Evolutionary conservation across 2,797 vertebrate genomes (phyloP).

Genomic region (Etheostoma nigrum): DNA sequence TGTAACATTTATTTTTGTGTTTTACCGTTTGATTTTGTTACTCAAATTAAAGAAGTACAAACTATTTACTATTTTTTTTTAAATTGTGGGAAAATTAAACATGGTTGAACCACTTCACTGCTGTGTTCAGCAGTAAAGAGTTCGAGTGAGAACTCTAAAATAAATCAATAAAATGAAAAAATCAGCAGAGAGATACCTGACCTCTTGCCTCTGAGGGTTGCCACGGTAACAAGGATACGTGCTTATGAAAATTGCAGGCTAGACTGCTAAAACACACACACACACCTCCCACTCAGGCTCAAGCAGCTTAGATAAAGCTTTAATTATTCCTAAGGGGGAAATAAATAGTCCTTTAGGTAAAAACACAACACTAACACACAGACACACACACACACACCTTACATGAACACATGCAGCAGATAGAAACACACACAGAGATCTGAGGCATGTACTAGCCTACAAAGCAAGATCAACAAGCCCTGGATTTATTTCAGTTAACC

Average conservation of each 20-base stretch:
- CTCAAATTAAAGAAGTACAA: background rate
- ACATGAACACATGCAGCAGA: too few relatives aligned
- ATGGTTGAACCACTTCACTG: too few relatives aligned
- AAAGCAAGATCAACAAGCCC: too few relatives aligned
- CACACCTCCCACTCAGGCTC: conserved; percentile 26
- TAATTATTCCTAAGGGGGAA: conserved; percentile 27
- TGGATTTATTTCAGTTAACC: too few relatives aligned
- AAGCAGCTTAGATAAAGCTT: conserved; percentile 42
- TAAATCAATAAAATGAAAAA: background rate
- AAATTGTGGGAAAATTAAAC: too few relatives aligned
- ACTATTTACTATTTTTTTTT: too few relatives aligned
- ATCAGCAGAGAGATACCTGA: conserved; percentile 21
- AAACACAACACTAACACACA: conserved; percentile 6
- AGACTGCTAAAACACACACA: conserved; percentile 3
- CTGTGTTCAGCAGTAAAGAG: too few relatives aligned
- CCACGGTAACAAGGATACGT: conserved; percentile 60
- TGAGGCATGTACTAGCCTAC: too few relatives aligned
- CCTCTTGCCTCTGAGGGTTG: conserved; percentile 51
- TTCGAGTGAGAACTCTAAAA: too few relatives aligned
- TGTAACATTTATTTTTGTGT: too few relatives aligned
- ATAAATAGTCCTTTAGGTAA: conserved; percentile 8
- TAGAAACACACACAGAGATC: too few relatives aligned
- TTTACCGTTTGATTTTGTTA: too few relatives aligned
- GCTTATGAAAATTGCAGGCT: conserved; percentile 42
- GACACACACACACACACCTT: background rate